These are phyloP conservation scores for Hipparchia sbordonii DNA, from an alignment of 2,888 invertebrate species.

Conservation along the genomic window DNA sequence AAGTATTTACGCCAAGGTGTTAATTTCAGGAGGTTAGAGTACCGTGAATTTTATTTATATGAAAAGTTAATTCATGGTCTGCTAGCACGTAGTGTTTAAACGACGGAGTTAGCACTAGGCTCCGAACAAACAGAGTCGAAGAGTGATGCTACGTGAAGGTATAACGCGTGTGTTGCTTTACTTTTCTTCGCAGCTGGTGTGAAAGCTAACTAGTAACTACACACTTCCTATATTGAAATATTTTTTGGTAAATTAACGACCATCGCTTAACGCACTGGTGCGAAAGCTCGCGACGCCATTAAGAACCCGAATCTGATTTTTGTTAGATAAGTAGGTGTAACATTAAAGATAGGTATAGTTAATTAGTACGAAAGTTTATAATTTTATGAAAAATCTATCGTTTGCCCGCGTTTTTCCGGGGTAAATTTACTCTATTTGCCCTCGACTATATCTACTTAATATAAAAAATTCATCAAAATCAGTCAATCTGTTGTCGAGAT, in stretches of 20 bases:
- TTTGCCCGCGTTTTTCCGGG: no score
- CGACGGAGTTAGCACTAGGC: conserved; percentile 78
- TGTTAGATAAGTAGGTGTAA: no score
- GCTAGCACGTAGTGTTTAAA: conserved; percentile 80
- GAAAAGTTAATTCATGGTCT: conserved; percentile 81
- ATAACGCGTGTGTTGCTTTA: conserved; percentile 47
- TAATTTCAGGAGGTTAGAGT: conserved; percentile 83
- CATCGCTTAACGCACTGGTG: conserved; percentile 19
- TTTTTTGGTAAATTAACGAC: conserved; percentile 5
- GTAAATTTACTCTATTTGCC: no score
- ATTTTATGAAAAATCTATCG: no score
- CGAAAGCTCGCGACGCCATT: conserved; percentile 1
- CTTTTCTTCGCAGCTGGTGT: conserved; percentile 43
- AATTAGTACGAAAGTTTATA: no score
- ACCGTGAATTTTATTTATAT: conserved; percentile 83
- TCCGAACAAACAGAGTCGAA: conserved; percentile 73
- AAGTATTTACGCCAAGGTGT: conserved; percentile 81
- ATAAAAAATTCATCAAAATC: no score
- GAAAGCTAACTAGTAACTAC: conserved; percentile 35
- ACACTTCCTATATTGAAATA: conserved; percentile 18
- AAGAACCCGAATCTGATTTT: neutral
- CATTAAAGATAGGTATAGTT: no score
- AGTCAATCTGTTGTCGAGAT: no score
- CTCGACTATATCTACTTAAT: no score
- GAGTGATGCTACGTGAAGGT: conserved; percentile 52